Evolutionary conservation across 2,888 invertebrate species (phyloP).

Genomic region (Sericinus montela): DNA sequence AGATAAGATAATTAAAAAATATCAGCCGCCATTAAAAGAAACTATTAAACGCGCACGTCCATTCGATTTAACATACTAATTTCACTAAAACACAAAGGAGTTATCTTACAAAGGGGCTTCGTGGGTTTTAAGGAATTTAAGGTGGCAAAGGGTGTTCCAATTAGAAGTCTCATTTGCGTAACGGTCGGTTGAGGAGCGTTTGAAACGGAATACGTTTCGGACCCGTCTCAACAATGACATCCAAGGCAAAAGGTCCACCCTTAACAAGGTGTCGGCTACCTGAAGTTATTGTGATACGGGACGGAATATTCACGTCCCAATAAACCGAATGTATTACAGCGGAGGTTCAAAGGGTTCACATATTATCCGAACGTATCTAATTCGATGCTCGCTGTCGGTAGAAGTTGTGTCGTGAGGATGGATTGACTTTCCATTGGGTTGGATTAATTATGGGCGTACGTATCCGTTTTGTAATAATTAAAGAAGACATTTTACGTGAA

Average conservation of each 20-base stretch:
- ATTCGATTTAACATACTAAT: not conserved
- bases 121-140: conserved; percentile 17
- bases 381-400: not conserved
- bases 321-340: conserved; percentile 41
- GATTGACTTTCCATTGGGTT: conserved; percentile 7
- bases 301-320: conserved; percentile 64
- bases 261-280: conserved; percentile 72
- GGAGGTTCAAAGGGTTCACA: conserved; percentile 22
- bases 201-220: conserved; percentile 54
- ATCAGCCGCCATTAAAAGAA: too few relatives aligned
- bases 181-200: conserved; percentile 45
- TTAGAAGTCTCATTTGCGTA: conserved; percentile 37
- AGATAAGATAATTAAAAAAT: too few relatives aligned
- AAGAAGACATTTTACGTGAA: too few relatives aligned
- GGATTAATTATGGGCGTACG: conserved; percentile 5
- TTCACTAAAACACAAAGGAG: conserved; percentile 5
- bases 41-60: not conserved
- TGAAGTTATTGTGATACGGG: conserved; percentile 67
- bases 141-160: conserved; percentile 15
- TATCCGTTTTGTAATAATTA: not conserved
- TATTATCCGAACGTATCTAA: conserved; percentile 14
- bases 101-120: conserved; percentile 9
- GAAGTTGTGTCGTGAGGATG: not conserved
- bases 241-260: conserved; percentile 44
- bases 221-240: conserved; percentile 64